phyloP scores from a whole-genome alignment of 2,113 vertebrate genomes.

The Galemys pyrenaicus region DNA sequence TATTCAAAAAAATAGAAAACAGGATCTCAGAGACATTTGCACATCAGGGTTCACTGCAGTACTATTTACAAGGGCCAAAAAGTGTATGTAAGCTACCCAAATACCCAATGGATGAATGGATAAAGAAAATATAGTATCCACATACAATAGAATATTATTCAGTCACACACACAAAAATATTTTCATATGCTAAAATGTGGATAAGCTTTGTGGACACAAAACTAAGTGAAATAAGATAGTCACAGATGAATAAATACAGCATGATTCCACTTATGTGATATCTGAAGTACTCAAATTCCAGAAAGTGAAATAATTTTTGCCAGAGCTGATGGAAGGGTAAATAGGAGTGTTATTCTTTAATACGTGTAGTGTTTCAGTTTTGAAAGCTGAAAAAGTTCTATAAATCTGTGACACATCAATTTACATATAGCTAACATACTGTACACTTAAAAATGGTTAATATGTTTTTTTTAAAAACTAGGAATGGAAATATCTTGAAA shows the following conservation, averaged over 20 bases:
- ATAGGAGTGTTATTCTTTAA: neutral
- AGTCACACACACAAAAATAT: neutral
- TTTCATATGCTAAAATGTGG: neutral
- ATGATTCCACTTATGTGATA: neutral
- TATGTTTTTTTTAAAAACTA: neutral
- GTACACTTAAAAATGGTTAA: neutral
- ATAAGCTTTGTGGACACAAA: neutral
- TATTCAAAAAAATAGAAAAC: neutral
- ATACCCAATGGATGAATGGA: neutral
- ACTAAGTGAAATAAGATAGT: neutral
- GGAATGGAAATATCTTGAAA: slow-evolving; percentile 7
- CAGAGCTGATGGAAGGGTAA: neutral
- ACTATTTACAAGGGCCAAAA: neutral
- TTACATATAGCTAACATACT: neutral
- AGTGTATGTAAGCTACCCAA: neutral
- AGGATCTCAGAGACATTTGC: neutral
- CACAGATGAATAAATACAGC: neutral
- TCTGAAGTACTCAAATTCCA: neutral
- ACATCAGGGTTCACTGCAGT: neutral
- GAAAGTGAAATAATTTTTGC: neutral
- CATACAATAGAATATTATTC: neutral
- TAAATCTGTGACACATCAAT: neutral
- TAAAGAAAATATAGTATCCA: neutral
- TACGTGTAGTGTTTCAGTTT: neutral
- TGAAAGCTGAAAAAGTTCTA: neutral